phyloP scores from a whole-genome alignment of 2,113 vertebrate genomes.

The Crotalus viridis region DNA sequence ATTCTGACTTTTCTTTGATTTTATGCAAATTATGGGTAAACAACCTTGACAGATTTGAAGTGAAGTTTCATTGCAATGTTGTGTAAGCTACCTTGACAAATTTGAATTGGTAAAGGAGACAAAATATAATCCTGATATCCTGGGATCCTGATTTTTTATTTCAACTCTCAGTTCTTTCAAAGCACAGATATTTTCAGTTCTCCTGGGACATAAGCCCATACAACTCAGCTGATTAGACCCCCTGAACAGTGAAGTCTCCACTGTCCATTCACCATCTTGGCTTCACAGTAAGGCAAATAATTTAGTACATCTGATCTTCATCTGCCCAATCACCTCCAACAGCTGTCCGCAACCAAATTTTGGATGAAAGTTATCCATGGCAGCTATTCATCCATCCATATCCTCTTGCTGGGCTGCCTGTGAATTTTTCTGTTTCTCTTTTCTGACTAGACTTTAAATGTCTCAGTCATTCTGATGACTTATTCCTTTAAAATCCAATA shows the following conservation, averaged over 20 bases:
- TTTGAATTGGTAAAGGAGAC: background rate
- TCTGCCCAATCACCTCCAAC: background rate
- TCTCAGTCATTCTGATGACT: background rate
- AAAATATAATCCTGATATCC: background rate
- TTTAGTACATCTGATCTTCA: conserved; percentile 5
- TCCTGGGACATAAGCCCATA: background rate
- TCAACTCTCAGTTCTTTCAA: background rate
- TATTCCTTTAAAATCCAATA: background rate
- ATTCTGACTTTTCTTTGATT: background rate
- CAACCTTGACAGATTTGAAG: background rate
- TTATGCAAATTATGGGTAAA: background rate
- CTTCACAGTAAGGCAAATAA: fast-evolving
- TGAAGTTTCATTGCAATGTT: background rate
- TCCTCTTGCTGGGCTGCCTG: background rate
- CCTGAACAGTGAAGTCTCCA: conserved; percentile 12
- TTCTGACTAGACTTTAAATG: background rate
- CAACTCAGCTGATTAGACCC: background rate
- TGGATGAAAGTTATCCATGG: background rate
- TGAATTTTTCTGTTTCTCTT: background rate
- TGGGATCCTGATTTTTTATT: background rate
- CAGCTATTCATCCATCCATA: background rate
- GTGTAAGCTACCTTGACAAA: background rate
- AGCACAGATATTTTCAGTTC: background rate
- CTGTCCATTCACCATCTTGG: background rate
- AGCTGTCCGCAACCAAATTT: background rate